Evolutionary conservation across 2,797 vertebrate genomes (phyloP), one percentile per base, ranked within the genome.

Genomic region (Manis crassicaudata): DNA sequence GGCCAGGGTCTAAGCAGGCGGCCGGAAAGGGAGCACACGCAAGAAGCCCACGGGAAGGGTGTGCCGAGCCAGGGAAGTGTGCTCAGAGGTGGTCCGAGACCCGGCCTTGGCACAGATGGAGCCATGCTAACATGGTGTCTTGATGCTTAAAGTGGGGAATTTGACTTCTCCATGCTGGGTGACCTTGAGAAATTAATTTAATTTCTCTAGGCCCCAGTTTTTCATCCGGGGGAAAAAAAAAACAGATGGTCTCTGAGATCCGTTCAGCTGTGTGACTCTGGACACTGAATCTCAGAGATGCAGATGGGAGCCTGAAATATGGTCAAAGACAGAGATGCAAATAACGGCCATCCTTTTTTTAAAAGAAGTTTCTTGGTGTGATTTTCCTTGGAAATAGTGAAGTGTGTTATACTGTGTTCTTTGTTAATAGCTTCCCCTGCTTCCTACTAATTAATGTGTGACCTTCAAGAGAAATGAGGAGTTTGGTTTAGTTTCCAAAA

Each of bases 401-500:
- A 54, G 35, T 35, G 12, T 72, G 5, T 58, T 76, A 83, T 27
- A 70, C 17, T 4, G 7, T 40, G 16, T 25, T 82, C 68, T 80
- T 90, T 54, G 6, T 56, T 76, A 68, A 62, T 29, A 93, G 40
- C n/a, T 56, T 17, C 3, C 14, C 35, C 72, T 35, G 18, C 32
- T 73, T 96, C 21, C 12, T 21, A 56, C 43, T 21, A 63, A 6
- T 14, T 21, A 63, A 6, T 14, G 17, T 65, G 13, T 43, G 52
- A 70, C 43, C 52, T 90, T 68, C 8, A 67, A 81, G 70, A 75
- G 56, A 89, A 96, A 77, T 2, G 1, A 2, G 6, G 46, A 58
- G 14, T 76, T 89, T 23, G 37, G 32, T 37, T 92, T 84, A 79
- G 32, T 68, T 96, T 93, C 90, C 72, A 84, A 94, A 96, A 95